Evolutionary conservation across 2,113 vertebrate species (phyloP).

Genomic region (Blennius ocellaris): DNA sequence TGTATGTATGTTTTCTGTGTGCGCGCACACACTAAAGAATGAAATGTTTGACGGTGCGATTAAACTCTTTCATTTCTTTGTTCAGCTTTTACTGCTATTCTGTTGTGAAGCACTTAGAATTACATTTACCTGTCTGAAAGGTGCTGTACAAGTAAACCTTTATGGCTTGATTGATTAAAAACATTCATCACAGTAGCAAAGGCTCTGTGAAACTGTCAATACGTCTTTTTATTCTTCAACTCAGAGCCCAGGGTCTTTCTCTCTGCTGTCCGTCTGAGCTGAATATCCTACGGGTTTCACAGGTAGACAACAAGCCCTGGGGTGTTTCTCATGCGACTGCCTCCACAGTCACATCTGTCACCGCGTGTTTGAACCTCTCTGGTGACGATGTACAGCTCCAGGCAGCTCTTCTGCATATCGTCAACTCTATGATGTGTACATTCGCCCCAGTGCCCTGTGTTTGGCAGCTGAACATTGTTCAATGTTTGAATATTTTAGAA

Average conservation of each 20-base stretch:
- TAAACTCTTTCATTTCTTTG: too few species aligned
- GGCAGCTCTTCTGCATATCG: constrained; percentile 24
- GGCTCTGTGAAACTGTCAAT: constrained; percentile 17
- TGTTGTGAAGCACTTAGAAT: too few species aligned
- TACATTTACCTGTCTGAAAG: too few species aligned
- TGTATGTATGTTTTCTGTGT: too few species aligned
- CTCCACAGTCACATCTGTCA: constrained; percentile 46
- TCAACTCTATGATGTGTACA: constrained; percentile 11
- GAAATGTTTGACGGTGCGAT: too few species aligned
- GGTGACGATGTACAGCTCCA: constrained; percentile 39
- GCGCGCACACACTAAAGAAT: too few species aligned
- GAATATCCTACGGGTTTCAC: constrained; percentile 17
- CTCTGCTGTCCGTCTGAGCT: constrained; percentile 2
- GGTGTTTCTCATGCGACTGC: constrained; percentile 38
- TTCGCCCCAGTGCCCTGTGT: neutral
- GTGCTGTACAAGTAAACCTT: too few species aligned
- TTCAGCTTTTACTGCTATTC: too few species aligned
- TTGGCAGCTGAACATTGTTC: constrained; percentile 16
- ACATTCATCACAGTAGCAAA: constrained; percentile 1
- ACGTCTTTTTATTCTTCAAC: constrained; percentile 8
- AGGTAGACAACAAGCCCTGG: constrained; percentile 2
- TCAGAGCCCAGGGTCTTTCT: constrained; percentile 2
- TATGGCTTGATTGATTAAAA: too few species aligned
- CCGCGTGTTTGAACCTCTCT: constrained; percentile 36
- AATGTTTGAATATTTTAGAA: constrained; percentile 12